Percentiles rank a stretch among this genome's conserved stretches.
Conservation (phyloP, 2,888 invertebrate genomes). For the Melanargia galathea region DNA sequence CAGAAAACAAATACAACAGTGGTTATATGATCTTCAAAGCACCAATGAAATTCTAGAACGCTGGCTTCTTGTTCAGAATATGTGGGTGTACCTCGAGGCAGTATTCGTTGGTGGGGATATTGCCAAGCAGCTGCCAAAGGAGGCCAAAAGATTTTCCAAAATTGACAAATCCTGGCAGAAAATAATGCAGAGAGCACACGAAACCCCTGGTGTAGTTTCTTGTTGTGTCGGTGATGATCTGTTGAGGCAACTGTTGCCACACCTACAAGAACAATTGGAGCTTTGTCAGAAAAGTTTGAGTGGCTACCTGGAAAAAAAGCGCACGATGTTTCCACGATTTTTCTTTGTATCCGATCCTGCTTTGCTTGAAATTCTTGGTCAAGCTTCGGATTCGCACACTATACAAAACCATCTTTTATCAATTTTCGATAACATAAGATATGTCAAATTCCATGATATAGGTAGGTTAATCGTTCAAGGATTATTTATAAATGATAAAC, state of each 20-base stretch:
- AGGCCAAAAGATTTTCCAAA: constrained; percentile 96
- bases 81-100: constrained; percentile 99
- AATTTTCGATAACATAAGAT: constrained; percentile 97
- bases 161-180: constrained; percentile 99
- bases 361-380: constrained; percentile 93
- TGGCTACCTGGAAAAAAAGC: constrained; percentile 95
- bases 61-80: constrained; percentile 97
- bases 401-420: constrained; percentile 97
- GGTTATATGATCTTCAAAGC: constrained; percentile 96
- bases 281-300: constrained; percentile 98
- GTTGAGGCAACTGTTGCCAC: constrained; percentile 94
- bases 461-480: constrained; percentile 61
- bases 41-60: constrained; percentile 98
- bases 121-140: constrained; percentile 98
- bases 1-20: constrained; percentile 97
- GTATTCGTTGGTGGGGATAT: constrained; percentile 99
- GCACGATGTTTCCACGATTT: constrained; percentile 96
- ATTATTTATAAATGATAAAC: neutral
- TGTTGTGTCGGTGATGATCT: constrained; percentile 98
- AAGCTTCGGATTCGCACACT: constrained; percentile 96
- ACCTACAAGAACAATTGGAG: constrained; percentile 97
- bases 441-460: constrained; percentile 96
- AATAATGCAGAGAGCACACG: constrained; percentile 98
- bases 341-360: constrained; percentile 98
- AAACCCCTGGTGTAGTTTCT: constrained; percentile 96